Conservation (phyloP, 2,113 vertebrate species). For the Onychostruthus taczanowskii region DNA sequence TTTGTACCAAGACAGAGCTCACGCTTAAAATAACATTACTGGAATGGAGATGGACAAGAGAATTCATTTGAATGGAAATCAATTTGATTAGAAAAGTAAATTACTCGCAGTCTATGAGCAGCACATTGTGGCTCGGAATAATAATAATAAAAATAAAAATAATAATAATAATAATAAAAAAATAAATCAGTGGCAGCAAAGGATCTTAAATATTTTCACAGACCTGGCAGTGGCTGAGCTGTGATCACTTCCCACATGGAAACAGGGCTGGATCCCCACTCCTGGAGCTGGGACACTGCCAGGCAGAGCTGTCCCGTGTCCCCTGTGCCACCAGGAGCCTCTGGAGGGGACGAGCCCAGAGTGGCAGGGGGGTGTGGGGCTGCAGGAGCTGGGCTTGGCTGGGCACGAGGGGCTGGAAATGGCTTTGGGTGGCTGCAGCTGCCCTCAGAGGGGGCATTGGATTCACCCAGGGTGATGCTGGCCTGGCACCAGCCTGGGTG, state of each 20-base stretch:
- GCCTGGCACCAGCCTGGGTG: fast-evolving
- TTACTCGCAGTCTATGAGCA: conserved; percentile 10
- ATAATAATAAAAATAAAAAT: not conserved
- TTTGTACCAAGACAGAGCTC: conserved; percentile 22
- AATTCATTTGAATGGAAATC: conserved; percentile 62
- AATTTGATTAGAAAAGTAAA: conserved; percentile 67
- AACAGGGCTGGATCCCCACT: not conserved
- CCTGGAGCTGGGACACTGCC: not conserved
- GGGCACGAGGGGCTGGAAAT: fast-evolving
- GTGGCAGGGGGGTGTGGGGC: fast-evolving
- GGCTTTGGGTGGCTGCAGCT: not conserved
- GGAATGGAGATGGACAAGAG: conserved; percentile 60
- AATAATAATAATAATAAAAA: not conserved
- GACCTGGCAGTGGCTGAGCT: not conserved
- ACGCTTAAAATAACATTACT: conserved; percentile 62
- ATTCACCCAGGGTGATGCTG: not conserved
- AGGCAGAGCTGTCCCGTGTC: not conserved
- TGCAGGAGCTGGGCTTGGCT: fast-evolving
- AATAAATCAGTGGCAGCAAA: not conserved
- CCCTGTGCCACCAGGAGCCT: not conserved
- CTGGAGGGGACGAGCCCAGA: not conserved
- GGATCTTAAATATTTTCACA: not conserved
- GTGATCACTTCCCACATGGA: not conserved
- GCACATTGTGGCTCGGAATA: not conserved
- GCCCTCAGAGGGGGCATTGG: not conserved